Percentiles rank a stretch among this genome's conserved stretches.
phyloP scores from a whole-genome alignment of 2,797 vertebrate species.

The Lagorchestes hirsutus region DNA sequence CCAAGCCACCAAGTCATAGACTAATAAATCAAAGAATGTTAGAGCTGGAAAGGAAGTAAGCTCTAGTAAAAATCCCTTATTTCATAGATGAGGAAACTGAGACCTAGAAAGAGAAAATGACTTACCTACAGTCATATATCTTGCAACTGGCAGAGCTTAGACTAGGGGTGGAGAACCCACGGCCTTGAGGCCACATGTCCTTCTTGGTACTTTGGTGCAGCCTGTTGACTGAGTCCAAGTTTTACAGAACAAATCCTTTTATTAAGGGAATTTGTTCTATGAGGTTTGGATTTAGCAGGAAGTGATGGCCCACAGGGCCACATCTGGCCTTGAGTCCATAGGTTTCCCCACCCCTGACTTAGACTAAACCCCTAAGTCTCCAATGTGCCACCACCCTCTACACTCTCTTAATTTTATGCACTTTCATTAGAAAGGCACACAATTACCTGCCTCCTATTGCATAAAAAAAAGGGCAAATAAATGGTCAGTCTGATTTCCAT shows the following conservation, averaged over 20 bases:
- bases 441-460: slow-evolving; percentile 54
- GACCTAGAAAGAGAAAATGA: slow-evolving; percentile 5
- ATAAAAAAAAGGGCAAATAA: slow-evolving; percentile 59
- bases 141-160: neutral
- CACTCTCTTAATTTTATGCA: neutral
- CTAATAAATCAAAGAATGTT: neutral
- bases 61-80: neutral
- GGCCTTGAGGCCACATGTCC: too few species aligned
- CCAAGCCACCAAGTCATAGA: neutral
- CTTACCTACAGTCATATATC: neutral
- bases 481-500: slow-evolving; percentile 25
- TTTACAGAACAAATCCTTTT: too few species aligned
- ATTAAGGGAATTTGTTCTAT: too few species aligned
- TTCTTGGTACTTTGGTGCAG: too few species aligned
- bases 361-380: neutral
- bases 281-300: too few species aligned
- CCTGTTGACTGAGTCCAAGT: too few species aligned
- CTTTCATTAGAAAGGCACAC: neutral
- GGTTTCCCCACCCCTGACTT: too few species aligned
- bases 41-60: neutral
- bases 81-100: neutral
- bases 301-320: too few species aligned
- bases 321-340: too few species aligned
- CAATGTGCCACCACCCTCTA: neutral
- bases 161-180: too few species aligned